phyloP scores from a whole-genome alignment of 2,113 vertebrate species.

The Triplophysa rosa region DNA sequence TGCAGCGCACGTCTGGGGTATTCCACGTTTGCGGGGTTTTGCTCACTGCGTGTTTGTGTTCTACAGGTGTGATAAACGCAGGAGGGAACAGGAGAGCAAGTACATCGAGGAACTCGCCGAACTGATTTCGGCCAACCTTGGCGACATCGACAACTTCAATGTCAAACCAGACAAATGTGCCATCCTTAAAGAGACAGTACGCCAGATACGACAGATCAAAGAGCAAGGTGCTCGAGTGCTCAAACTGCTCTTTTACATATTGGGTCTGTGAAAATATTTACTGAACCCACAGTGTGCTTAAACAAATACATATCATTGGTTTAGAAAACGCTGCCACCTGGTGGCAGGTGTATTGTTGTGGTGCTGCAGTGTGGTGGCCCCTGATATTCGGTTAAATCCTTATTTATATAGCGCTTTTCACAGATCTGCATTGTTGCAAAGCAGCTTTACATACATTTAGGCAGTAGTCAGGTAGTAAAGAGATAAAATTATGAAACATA shows the following conservation, averaged over 20 bases:
- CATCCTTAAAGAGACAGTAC: conserved; percentile 97
- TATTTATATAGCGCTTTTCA: too few species aligned
- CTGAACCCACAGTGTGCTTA: not conserved
- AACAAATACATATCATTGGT: not conserved
- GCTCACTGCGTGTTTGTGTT: conserved; percentile 2
- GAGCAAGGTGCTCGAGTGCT: conserved; percentile 85
- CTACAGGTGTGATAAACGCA: conserved; percentile 91
- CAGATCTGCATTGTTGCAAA: too few species aligned
- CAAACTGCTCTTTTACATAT: conserved; percentile 12
- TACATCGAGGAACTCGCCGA: conserved; percentile 98
- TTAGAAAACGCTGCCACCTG: conserved; percentile 67
- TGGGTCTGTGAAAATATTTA: not conserved
- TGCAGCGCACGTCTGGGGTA: too few species aligned
- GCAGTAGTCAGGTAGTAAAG: too few species aligned
- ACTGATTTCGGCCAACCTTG: conserved; percentile 97
- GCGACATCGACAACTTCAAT: conserved; percentile 98
- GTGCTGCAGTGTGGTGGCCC: not conserved
- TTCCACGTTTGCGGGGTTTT: not conserved
- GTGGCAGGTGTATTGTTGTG: conserved; percentile 48
- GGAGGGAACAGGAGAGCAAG: conserved; percentile 97
- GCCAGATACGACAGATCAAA: conserved; percentile 98
- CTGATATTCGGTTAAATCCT: too few species aligned
- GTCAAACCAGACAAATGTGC: conserved; percentile 99
- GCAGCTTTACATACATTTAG: too few species aligned
- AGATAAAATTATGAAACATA: too few species aligned